These are phyloP conservation scores for Pyrrhosoma nymphula DNA, from an alignment of 2,888 invertebrate genomes.

Conservation along the genomic window DNA sequence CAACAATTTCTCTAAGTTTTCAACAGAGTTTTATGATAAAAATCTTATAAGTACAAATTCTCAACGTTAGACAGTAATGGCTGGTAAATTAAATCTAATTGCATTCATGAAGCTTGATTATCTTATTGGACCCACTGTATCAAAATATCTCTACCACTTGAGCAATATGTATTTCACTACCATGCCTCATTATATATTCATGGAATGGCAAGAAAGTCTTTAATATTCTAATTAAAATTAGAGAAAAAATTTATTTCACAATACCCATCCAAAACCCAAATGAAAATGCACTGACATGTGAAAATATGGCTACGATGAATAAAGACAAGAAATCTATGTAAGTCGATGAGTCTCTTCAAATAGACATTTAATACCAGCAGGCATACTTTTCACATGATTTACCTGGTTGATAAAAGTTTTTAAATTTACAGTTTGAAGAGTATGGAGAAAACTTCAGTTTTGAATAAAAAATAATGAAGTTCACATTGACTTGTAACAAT, in stretches of 20 bases:
- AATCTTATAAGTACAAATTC: constrained; percentile 47
- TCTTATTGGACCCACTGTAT: neutral
- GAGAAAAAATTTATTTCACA: neutral
- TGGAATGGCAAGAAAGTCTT: neutral
- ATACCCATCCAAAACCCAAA: neutral
- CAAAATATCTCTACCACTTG: neutral
- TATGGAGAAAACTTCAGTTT: neutral
- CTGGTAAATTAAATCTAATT: neutral
- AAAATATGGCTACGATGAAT: neutral
- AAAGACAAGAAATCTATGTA: neutral
- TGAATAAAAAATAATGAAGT: neutral
- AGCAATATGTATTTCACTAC: neutral
- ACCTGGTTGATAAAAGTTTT: neutral
- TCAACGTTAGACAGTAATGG: neutral
- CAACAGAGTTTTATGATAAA: constrained; percentile 30
- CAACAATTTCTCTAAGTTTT: constrained; percentile 37
- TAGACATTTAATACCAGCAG: neutral
- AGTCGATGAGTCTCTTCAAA: neutral
- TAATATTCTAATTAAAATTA: neutral
- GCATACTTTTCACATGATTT: neutral
- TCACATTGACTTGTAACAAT: neutral
- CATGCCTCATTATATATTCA: neutral
- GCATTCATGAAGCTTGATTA: neutral
- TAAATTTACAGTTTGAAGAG: neutral
- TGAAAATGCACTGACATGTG: neutral